Conservation (phyloP, 2,797 vertebrate genomes). For the Myotis myotis region DNA sequence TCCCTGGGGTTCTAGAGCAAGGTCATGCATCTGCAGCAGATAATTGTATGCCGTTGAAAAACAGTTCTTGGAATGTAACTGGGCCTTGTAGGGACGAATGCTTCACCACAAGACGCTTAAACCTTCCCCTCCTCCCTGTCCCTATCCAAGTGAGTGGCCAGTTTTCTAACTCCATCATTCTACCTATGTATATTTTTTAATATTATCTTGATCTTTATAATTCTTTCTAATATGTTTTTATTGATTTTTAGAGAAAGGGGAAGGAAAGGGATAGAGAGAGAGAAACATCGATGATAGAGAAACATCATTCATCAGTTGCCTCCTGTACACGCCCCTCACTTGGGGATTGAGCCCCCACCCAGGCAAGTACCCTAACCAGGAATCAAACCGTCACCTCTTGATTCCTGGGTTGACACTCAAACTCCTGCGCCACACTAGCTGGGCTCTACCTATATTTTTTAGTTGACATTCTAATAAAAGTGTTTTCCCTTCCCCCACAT, state of each 20-base stretch:
- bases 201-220: too few relatives aligned
- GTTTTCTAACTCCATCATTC: neutral
- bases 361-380: too few relatives aligned
- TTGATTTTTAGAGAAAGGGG: too few relatives aligned
- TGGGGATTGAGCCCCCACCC: too few relatives aligned
- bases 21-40: neutral
- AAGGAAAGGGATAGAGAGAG: too few relatives aligned
- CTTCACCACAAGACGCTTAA: neutral
- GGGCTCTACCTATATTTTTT: neutral
- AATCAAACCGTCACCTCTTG: too few relatives aligned
- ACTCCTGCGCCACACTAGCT: neutral
- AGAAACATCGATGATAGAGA: too few relatives aligned
- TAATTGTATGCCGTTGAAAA: neutral
- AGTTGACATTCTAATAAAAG: neutral
- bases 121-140: neutral
- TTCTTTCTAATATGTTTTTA: too few relatives aligned
- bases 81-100: neutral
- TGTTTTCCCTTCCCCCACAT: neutral
- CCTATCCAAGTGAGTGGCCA: neutral
- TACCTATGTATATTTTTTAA: neutral
- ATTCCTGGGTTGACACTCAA: neutral
- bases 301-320: too few relatives aligned
- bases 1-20: neutral
- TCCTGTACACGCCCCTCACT: too few relatives aligned
- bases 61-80: neutral